These are phyloP conservation scores for Enoplosus armatus DNA, from an alignment of 2,797 vertebrate genomes.

Conservation along the genomic window DNA sequence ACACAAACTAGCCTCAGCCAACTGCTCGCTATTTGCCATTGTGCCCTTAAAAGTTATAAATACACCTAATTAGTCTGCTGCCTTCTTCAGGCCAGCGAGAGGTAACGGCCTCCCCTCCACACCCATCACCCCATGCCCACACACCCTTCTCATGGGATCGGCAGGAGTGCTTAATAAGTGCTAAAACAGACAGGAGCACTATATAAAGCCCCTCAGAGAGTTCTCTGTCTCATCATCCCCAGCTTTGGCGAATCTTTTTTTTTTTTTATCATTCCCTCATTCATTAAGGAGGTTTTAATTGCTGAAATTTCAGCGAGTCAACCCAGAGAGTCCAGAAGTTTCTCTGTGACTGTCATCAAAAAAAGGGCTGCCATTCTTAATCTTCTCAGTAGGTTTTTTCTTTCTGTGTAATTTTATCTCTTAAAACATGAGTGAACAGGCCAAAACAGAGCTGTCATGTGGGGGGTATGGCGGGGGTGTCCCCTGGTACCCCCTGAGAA, in stretches of 20 bases:
- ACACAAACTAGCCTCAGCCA: constrained; percentile 59
- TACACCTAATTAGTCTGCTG: constrained; percentile 82
- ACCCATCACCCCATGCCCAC: constrained; percentile 77
- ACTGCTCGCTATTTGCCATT: constrained; percentile 81
- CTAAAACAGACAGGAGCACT: constrained; percentile 65
- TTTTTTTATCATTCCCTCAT: constrained; percentile 35
- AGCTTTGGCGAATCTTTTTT: constrained; percentile 32
- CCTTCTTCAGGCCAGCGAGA: constrained; percentile 60
- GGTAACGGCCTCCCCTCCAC: constrained; percentile 60
- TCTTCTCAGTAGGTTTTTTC: not conserved
- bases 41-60: constrained; percentile 82
- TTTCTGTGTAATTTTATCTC: constrained; percentile 1
- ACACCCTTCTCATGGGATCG: constrained; percentile 73
- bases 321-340: constrained; percentile 12
- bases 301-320: constrained; percentile 20
- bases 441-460: constrained; percentile 55
- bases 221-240: constrained; percentile 39
- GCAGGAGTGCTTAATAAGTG: constrained; percentile 76
- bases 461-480: constrained; percentile 45
- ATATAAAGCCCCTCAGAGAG: constrained; percentile 78
- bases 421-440: constrained; percentile 54
- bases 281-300: constrained; percentile 50
- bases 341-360: not conserved
- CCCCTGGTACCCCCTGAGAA: constrained; percentile 69
- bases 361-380: constrained; percentile 11